Base-by-base conservation (phyloP, 64 coral and sea anemone genomes). In the Orbicella faveolata region DNA sequence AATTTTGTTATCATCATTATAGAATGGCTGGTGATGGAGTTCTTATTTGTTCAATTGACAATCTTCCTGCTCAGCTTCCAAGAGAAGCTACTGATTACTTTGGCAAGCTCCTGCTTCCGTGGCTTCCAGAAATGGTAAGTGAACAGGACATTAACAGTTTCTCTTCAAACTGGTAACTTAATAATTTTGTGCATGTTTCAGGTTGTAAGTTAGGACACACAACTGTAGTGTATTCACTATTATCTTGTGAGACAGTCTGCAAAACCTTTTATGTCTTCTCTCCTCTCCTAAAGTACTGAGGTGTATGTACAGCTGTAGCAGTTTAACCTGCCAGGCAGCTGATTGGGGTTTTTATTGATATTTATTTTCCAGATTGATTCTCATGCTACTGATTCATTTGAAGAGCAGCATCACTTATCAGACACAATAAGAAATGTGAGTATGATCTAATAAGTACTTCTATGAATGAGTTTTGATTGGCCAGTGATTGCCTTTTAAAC, bases 11-110 rank as follows among this genome's bases (percentile, higher is more conserved):
- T 48, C 44, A 48, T 6, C 44, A 6, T 51, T 73, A 12, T 39
- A 99, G 97, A 59, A 99, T 99, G 97, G 97, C 97, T 25, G 91
- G 97, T 44, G 97, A 99, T 76, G 97, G 97, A 80, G 90, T 99
- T 12, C 54, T 99, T 39, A 96, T 99, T 68, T 99, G 97, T 34
- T 99, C 97, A 55, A 99, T 99, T 83, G 97, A 99, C 30, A 99
- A 99, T 75, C 84, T 99, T n/a, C 97, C 97, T 82, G 97, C 97
- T 30, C 97, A 99, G 63, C 20, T 99, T 37, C 97, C 97, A 51
- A 82, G 97, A 21, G 97, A 99, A 53, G 97, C 97, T 19, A 99
- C 97, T 36, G 97, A 99, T 63, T 99, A 99, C 76, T 99, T 99
- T 99, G 97, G 97, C n/a, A 99, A 96, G 75, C 83, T 99, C 18